phyloP scores from a whole-genome alignment of 2,113 vertebrate genomes.

The Salminus brasiliensis region DNA sequence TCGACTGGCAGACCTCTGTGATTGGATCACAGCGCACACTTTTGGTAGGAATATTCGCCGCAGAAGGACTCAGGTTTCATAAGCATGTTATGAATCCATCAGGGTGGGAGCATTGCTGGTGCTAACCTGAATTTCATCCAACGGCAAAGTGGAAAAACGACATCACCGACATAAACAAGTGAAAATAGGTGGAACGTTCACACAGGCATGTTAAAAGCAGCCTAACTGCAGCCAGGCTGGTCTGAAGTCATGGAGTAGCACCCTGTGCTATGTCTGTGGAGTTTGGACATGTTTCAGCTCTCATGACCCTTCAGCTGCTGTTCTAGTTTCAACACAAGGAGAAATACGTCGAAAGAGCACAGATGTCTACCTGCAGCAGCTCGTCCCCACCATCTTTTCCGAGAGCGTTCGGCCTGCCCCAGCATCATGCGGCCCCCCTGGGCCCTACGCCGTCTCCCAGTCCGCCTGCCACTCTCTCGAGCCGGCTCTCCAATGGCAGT shows the following conservation, averaged over 20 bases:
- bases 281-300: constrained; percentile 4
- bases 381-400: constrained; percentile 91
- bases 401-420: constrained; percentile 84
- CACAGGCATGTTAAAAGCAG: background rate
- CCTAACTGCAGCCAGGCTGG: background rate
- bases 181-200: background rate
- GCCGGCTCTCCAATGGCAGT: constrained; percentile 92
- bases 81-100: background rate
- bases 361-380: constrained; percentile 91
- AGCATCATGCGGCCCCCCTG: constrained; percentile 80
- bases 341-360: constrained; percentile 76
- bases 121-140: background rate
- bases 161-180: background rate
- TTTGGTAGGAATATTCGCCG: background rate
- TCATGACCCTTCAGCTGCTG: background rate
- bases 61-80: background rate
- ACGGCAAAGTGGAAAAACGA: background rate
- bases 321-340: background rate
- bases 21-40: background rate
- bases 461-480: constrained; percentile 82
- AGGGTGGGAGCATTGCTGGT: background rate
- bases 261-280: background rate
- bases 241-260: background rate
- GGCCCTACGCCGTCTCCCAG: constrained; percentile 82
- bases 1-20: background rate